Evolutionary conservation across 2,888 invertebrate species (phyloP).

Genomic region (Lasioglossum malachurum): DNA sequence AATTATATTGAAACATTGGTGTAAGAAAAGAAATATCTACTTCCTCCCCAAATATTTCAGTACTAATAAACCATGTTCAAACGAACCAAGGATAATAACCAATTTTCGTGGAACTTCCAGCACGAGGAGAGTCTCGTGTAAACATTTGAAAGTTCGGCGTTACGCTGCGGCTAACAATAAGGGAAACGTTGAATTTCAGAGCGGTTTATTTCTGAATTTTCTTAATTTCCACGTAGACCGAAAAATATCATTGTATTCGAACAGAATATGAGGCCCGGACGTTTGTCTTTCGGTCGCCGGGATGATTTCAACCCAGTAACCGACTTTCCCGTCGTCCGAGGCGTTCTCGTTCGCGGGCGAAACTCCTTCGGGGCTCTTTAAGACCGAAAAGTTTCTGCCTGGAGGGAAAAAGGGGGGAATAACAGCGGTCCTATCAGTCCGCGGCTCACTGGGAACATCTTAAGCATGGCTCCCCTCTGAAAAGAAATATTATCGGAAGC

Average conservation of each 20-base stretch:
- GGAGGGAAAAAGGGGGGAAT: constrained; percentile 53
- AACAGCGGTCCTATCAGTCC: constrained; percentile 56
- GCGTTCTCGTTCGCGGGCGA: constrained; percentile 27
- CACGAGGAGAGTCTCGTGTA: background rate
- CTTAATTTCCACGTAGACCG: background rate
- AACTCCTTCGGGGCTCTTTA: constrained; percentile 55
- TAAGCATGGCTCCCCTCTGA: constrained; percentile 38
- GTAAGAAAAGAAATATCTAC: no score
- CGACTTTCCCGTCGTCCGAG: constrained; percentile 62
- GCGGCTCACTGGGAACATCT: constrained; percentile 51
- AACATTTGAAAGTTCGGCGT: background rate
- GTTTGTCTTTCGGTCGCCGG: constrained; percentile 62
- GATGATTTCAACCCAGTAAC: constrained; percentile 68
- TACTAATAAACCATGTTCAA: no score
- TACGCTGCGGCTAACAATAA: background rate
- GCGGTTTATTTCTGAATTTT: background rate
- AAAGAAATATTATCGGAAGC: constrained; percentile 56
- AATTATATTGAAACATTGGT: no score
- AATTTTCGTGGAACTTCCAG: background rate
- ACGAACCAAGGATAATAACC: no score
- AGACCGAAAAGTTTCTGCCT: constrained; percentile 60
- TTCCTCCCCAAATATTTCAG: no score
- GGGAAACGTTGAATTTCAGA: background rate
- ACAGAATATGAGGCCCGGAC: background rate
- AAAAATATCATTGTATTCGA: background rate